phyloP scores from a whole-genome alignment of 2,888 invertebrate genomes.

The Craniophora ligustri region DNA sequence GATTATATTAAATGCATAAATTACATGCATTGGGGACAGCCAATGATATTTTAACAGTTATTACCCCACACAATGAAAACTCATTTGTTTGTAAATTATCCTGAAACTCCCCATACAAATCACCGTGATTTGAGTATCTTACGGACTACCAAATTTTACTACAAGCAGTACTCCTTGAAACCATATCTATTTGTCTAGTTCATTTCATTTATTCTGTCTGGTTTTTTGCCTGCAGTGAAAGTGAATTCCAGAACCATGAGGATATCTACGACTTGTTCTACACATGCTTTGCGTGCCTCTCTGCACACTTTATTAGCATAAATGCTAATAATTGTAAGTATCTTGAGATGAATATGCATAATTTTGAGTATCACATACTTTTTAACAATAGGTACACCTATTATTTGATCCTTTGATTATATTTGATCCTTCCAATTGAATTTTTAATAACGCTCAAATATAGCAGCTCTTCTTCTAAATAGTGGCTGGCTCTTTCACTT shows the following conservation, averaged over 20 bases:
- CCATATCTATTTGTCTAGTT: conserved; percentile 20
- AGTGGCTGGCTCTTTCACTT: no score
- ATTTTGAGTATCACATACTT: no score
- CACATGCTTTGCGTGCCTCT: conserved; percentile 95
- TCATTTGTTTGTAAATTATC: neutral
- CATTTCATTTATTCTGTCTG: conserved; percentile 12
- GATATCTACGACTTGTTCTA: conserved; percentile 95
- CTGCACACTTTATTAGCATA: conserved; percentile 95
- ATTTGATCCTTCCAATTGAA: no score
- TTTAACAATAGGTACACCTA: no score
- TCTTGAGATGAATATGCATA: no score
- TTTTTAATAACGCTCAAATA: no score
- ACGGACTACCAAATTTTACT: neutral
- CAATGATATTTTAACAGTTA: conserved; percentile 4
- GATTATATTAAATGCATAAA: neutral
- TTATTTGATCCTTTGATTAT: no score
- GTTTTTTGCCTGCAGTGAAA: conserved; percentile 90
- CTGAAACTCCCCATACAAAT: neutral
- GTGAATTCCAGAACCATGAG: conserved; percentile 95
- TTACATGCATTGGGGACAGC: conserved; percentile 12
- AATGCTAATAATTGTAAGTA: conserved; percentile 92
- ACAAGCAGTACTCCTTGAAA: neutral
- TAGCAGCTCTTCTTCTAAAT: no score
- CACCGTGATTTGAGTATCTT: neutral
- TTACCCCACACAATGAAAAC: conserved; percentile 31